A percentile compares a stretch with the other conserved stretches of the same genome.
Conservation (phyloP, 2,797 vertebrate species). For the Chrosomus eos region DNA sequence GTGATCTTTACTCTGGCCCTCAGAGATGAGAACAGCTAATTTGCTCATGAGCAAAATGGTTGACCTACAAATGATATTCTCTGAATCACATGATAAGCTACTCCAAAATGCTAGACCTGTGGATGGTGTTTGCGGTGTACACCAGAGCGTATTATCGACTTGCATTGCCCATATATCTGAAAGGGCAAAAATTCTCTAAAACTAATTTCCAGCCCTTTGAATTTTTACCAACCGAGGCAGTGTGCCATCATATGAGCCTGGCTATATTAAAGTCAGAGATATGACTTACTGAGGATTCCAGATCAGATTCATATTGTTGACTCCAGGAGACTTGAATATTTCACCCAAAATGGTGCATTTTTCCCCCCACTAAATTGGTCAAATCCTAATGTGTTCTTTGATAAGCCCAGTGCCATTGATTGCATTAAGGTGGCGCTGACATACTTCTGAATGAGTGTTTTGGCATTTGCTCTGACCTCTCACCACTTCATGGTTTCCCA, state of each 20-base stretch:
- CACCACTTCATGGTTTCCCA: not conserved
- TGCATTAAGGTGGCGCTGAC: slow-evolving; percentile 15
- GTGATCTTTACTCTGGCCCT: slow-evolving; percentile 11
- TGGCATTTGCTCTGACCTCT: slow-evolving; percentile 41
- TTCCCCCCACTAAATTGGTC: not conserved
- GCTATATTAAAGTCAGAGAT: slow-evolving; percentile 8
- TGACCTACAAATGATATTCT: slow-evolving; percentile 26
- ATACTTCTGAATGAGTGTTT: slow-evolving; percentile 27
- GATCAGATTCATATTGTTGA: not conserved
- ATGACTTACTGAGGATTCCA: slow-evolving; percentile 16
- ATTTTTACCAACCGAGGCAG: slow-evolving; percentile 17
- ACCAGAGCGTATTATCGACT: slow-evolving; percentile 21
- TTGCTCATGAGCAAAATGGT: slow-evolving; percentile 20
- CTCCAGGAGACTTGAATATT: slow-evolving; percentile 9
- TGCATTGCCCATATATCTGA: slow-evolving; percentile 26
- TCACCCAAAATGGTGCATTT: not conserved
- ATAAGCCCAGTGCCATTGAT: slow-evolving; percentile 20
- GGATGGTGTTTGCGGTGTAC: not conserved
- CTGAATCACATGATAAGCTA: not conserved
- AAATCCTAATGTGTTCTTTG: slow-evolving; percentile 25
- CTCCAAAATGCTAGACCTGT: not conserved
- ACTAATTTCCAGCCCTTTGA: slow-evolving; percentile 40
- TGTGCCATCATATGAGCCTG: slow-evolving; percentile 31
- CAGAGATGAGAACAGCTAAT: not conserved
- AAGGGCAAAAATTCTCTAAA: slow-evolving; percentile 27